Evolutionary conservation across 2,797 vertebrate species (phyloP).

Genomic region (Chaetodon trifasciatus): DNA sequence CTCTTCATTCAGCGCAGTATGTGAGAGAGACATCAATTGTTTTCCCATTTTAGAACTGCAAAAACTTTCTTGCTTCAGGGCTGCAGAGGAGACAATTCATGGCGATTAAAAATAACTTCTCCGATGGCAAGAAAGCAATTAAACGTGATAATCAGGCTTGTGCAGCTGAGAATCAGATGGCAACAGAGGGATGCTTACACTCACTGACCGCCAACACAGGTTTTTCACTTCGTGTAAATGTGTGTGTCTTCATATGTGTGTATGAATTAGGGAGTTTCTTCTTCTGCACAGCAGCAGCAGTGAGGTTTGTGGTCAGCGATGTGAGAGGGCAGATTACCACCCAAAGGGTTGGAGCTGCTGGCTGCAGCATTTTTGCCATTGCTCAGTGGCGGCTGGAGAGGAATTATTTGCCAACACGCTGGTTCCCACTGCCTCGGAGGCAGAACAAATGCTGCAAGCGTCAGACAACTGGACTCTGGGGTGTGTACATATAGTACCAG

Average conservation of each 20-base stretch:
- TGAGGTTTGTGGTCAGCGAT: constrained; percentile 42
- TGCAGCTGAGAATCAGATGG: constrained; percentile 19
- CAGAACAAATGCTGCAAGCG: constrained; percentile 72
- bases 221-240: not conserved
- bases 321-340: constrained; percentile 60
- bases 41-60: constrained; percentile 43
- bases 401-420: constrained; percentile 62
- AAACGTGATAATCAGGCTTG: constrained; percentile 18
- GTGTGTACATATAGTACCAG: constrained; percentile 20
- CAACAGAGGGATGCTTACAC: not conserved
- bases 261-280: constrained; percentile 36
- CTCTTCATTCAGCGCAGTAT: constrained; percentile 15
- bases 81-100: constrained; percentile 21
- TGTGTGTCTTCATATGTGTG: constrained; percentile 15
- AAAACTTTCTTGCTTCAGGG: constrained; percentile 35
- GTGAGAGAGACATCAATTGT: constrained; percentile 38
- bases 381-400: constrained; percentile 58
- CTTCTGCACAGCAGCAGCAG: constrained; percentile 48
- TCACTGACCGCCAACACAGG: constrained; percentile 11
- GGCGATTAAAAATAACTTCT: constrained; percentile 40
- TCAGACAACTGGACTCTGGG: constrained; percentile 64
- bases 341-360: constrained; percentile 55
- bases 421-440: constrained; percentile 64
- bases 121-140: constrained; percentile 41
- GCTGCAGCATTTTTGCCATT: constrained; percentile 74